Evolutionary conservation across 2,888 invertebrate genomes (phyloP).

Genomic region (Polyommatus icarus): DNA sequence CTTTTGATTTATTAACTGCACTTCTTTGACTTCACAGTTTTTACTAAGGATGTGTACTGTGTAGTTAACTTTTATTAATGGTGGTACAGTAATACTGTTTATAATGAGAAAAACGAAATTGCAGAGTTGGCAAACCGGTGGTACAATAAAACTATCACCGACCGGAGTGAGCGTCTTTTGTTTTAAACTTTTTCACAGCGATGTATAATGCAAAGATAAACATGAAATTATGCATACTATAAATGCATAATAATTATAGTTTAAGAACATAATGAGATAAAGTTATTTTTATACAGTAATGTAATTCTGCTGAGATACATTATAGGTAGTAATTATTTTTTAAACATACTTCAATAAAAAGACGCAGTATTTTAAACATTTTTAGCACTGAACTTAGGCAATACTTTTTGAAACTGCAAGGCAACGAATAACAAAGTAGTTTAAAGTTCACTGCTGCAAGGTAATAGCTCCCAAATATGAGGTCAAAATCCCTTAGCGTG

Average conservation of each 20-base stretch:
- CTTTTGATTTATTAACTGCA: not conserved
- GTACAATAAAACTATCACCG: not conserved
- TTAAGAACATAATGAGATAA: not conserved
- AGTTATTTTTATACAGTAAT: too few species aligned
- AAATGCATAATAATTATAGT: not conserved
- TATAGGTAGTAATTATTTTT: not conserved
- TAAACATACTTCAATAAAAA: too few species aligned
- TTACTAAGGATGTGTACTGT: not conserved
- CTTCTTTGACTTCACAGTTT: not conserved
- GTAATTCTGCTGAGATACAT: too few species aligned
- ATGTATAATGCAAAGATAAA: not conserved
- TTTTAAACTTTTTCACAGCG: slow-evolving; percentile 18
- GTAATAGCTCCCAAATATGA: not conserved
- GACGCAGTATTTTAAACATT: too few species aligned
- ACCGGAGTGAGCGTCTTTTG: not conserved
- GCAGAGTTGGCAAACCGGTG: not conserved
- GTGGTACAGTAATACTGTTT: not conserved
- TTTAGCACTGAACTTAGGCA: not conserved
- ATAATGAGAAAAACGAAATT: not conserved
- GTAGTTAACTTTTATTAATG: not conserved
- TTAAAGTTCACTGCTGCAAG: too few species aligned
- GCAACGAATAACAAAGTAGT: too few species aligned
- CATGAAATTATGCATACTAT: not conserved
- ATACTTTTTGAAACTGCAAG: not conserved
- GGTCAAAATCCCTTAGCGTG: not conserved